Evolutionary conservation across 2,113 vertebrate species (phyloP), one percentile per base, ranked within the genome.

Genomic region (Stercorarius parasiticus): DNA sequence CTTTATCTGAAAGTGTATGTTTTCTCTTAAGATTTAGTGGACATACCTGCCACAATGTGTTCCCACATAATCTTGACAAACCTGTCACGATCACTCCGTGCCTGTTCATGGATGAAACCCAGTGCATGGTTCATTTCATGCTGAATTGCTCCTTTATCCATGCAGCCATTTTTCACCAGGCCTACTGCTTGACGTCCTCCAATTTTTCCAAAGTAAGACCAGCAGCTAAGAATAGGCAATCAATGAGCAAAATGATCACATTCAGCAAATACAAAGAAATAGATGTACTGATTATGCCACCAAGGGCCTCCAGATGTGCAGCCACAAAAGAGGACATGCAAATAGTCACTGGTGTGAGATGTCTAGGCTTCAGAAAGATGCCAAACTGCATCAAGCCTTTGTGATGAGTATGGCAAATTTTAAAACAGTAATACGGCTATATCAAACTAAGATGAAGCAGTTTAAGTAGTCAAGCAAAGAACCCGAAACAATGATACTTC

Each of bases 91-190:
- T 98, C 98, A 23, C 97, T 98, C 43, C 98, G 94, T 82, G 89
- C 84, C 61, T 98, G 98, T 85, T 98, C 98, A 3, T 98, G 98
- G 55, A 98, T 92, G 97, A 98, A 98, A 47, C 98, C 98, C 90
- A 98, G 76, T 0, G 98, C 98, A 0, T 98, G 98, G 67, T 98
- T 98, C 82, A 98, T 91, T 94, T 98, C 98, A 47, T 98, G 98
- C 74, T 98, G 98, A 88, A 98, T 97, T 17, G 97, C 97, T 87
- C 97, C 55, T 65, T 97, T 94, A 69, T 95, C 88, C 89, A 98
- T 83, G 74, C 98, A 98, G 18, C 97, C 96, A 19, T 85, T 77
- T 77, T 90, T 95, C 36, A 94, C 40, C 81, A 98, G 90, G 22
- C 97, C 97, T 36, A 98, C 53, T 38, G 71, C 69, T 89, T 98